Base-by-base conservation (phyloP, 2,113 vertebrate genomes). In the Lophius piscatorius region DNA sequence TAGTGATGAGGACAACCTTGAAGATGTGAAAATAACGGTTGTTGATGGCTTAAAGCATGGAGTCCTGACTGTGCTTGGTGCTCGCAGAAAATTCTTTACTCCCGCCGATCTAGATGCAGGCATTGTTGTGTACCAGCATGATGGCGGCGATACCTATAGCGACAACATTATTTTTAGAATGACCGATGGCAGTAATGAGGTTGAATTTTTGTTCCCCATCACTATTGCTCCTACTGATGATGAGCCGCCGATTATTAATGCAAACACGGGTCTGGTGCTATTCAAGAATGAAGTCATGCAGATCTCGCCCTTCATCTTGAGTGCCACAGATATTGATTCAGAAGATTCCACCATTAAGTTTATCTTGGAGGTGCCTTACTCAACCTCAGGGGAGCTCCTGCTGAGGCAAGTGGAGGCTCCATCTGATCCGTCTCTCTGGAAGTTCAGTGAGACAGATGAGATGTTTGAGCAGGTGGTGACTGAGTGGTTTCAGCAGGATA, bases 171-270 rank as follows among this genome's bases (percentile, higher is more conserved):
- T 94, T 72, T 93, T 95, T 62, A 49, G 60, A 18, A 85, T 94
- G 91, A 88, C 86, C n/a, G 92, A 94, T 1, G 91, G 90, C 39
- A 84, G 26, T 5, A 89, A 93, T 39, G 89, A 89, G 29, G 92
- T 94, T 0, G 88, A 95, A 49, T 92, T 95, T 83, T 87, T 95
- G 67, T 93, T 93, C 49, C 89, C 91, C 5, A 83, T 94, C 57
- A 86, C 90, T 3, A 90, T 94, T 23, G 87, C 84, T n/a, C 92
- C 93, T 4, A 91, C 90, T 14, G 93, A 94, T 14, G 91, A 94
- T 26, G 89, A 94, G 51, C 91, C 92, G 0, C 93, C 90, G 0
- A 57, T 88, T 41, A 85, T 95, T 9, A 93, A 84, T 28, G 86
- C 89, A 10, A 94, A 94, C 74, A 91, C 82, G 0, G 90, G 91